Conservation (phyloP, 1,140 invertebrate genomes). For the Scaptodrosophila lebanonensis region DNA sequence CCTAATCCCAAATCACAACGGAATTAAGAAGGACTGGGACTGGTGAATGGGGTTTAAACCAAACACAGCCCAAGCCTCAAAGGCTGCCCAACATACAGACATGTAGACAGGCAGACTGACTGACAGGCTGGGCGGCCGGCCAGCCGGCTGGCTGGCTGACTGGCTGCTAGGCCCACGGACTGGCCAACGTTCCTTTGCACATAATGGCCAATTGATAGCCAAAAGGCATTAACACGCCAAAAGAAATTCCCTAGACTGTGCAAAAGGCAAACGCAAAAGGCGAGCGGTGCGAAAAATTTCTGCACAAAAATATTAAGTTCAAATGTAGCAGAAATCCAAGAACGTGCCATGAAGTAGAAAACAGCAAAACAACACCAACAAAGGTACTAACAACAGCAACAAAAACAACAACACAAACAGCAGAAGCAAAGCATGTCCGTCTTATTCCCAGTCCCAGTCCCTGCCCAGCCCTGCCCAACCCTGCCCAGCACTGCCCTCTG, state of each 20-base stretch:
- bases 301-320: slow-evolving; percentile 66
- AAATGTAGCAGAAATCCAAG: slow-evolving; percentile 74
- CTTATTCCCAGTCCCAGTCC: neutral
- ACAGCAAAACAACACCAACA: slow-evolving; percentile 27
- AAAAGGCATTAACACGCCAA: slow-evolving; percentile 74
- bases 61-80: too few relatives aligned
- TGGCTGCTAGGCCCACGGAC: slow-evolving; percentile 21
- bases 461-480: neutral
- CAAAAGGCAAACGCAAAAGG: slow-evolving; percentile 57
- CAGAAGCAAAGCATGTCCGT: too few relatives aligned
- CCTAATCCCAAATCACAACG: slow-evolving; percentile 75
- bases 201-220: slow-evolving; percentile 75
- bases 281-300: slow-evolving; percentile 39
- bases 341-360: slow-evolving; percentile 70
- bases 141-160: neutral
- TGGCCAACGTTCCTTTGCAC: slow-evolving; percentile 46
- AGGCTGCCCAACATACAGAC: neutral
- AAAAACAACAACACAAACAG: too few relatives aligned
- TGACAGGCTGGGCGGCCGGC: too few relatives aligned
- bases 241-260: slow-evolving; percentile 61
- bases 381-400: neutral
- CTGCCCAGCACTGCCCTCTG: too few relatives aligned
- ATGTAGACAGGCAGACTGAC: too few relatives aligned
- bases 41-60: too few relatives aligned
- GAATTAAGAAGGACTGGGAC: slow-evolving; percentile 72